Conservation (phyloP, 2,113 vertebrate species). For the rabbit (Oryctolagus cuniculus) region DNA sequence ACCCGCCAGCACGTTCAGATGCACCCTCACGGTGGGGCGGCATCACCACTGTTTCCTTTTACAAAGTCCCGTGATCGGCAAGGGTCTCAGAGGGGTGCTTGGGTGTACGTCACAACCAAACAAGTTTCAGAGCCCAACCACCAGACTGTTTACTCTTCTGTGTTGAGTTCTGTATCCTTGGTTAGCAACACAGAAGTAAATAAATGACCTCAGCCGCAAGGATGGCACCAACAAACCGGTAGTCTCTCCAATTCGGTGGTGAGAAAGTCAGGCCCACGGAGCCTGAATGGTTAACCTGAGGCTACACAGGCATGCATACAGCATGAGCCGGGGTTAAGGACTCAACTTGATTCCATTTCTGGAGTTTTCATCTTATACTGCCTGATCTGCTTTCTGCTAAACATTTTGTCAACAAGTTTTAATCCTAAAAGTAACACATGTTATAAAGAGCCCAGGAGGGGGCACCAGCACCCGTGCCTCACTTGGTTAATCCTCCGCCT, state of each 20-base stretch:
- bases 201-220: neutral
- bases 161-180: neutral
- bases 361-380: neutral
- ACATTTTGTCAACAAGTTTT: conserved; percentile 13
- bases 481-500: too few species aligned
- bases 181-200: neutral
- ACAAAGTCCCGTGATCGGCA: neutral
- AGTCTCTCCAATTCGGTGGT: neutral
- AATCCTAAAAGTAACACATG: neutral
- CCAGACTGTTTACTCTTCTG: neutral
- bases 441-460: neutral
- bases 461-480: too few species aligned
- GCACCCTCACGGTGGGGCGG: neutral
- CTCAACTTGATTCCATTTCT: neutral
- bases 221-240: too few species aligned
- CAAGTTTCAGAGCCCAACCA: neutral
- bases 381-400: neutral
- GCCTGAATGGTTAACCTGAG: neutral
- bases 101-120: neutral
- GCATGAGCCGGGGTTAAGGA: neutral
- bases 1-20: neutral
- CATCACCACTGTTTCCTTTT: neutral
- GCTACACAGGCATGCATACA: neutral
- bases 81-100: neutral
- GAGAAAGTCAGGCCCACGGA: neutral